Evolutionary conservation across 1,140 invertebrate genomes (phyloP), one percentile per base, ranked within the genome.

Genomic region (Drosophila tani): DNA sequence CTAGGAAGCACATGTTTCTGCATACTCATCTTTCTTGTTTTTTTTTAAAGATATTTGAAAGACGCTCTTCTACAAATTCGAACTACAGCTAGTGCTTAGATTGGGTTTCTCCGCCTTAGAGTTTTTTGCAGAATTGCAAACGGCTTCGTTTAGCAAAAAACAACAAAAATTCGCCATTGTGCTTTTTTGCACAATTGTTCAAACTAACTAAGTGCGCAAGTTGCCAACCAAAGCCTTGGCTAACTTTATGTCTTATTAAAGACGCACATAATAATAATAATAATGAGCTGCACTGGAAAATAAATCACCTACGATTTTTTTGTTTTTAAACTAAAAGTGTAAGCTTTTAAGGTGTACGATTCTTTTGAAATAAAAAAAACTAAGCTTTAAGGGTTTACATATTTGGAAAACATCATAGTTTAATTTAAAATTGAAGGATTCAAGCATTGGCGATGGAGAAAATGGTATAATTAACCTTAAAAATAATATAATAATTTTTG

Each of bases 111-210:
- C 9, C 29, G 29, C 8, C 9, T 3, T 4, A 19, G n/a, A 2
- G 0, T 19, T 1, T 53, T 53, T 53, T 32, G 27, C n/a, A 19
- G 0, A 53, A 35, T 19, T 35, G 27, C 49, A 32, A 51, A 17
- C 5, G 5, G 11, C 11, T 51, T 1, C 11, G 49, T 32, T 32
- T 32, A 32, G 49, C n/a, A 11, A 14, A 19, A 53, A 19, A 53
- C 2, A 17, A 46, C 29, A 49, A 5, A 24, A 49, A 9, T n/a
- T 49, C 14, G 21, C 4, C 14, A 27, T 27, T 27, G 21, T n/a
- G 15, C 14, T n/a, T 40, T 12, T 51, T 53, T 53, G 38, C 17
- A 12, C 50, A 53, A 53, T 53, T 53, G 50, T 53, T 53, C 29
- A 53, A 53, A 53, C 35, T 24, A 24, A 53, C 17, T 51, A 32